Percentiles rank a stretch among this genome's conserved stretches.
Conservation (phyloP, 2,113 vertebrate genomes). For the Toxostoma redivivum region DNA sequence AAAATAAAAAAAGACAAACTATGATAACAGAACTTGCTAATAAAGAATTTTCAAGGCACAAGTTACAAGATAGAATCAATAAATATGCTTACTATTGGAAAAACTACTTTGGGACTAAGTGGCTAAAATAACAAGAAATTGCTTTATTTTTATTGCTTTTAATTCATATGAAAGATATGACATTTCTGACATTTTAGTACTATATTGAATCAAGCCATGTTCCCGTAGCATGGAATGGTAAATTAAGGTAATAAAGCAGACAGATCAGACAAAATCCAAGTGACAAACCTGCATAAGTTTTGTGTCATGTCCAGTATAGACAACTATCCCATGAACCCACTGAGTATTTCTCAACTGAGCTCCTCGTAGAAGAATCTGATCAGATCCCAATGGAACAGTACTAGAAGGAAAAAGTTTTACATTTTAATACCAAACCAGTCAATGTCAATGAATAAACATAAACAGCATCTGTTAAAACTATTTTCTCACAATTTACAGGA, state of each 20-base stretch:
- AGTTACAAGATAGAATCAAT: not conserved
- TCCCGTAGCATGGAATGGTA: not conserved
- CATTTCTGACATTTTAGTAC: not conserved
- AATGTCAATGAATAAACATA: not conserved
- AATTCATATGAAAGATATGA: not conserved
- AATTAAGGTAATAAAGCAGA: not conserved
- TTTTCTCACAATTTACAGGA: not conserved
- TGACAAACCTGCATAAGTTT: conserved; percentile 96
- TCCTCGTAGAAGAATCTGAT: conserved; percentile 95
- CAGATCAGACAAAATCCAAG: not conserved
- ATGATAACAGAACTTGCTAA: not conserved
- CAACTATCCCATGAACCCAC: conserved; percentile 96
- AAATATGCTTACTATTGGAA: not conserved
- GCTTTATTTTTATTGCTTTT: not conserved
- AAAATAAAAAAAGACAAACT: not conserved
- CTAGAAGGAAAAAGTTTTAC: conserved; percentile 65
- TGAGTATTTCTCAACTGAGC: conserved; percentile 97
- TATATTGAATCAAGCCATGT: not conserved
- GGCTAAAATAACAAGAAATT: not conserved
- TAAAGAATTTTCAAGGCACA: not conserved
- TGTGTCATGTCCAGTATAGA: conserved; percentile 98
- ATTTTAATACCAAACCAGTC: not conserved
- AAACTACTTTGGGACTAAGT: not conserved
- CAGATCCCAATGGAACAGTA: conserved; percentile 89
- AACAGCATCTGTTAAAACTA: not conserved